Percentiles rank a stretch among this genome's conserved stretches.
Evolutionary conservation across 2,797 vertebrate species (phyloP).

Genomic region (Mus caroli): DNA sequence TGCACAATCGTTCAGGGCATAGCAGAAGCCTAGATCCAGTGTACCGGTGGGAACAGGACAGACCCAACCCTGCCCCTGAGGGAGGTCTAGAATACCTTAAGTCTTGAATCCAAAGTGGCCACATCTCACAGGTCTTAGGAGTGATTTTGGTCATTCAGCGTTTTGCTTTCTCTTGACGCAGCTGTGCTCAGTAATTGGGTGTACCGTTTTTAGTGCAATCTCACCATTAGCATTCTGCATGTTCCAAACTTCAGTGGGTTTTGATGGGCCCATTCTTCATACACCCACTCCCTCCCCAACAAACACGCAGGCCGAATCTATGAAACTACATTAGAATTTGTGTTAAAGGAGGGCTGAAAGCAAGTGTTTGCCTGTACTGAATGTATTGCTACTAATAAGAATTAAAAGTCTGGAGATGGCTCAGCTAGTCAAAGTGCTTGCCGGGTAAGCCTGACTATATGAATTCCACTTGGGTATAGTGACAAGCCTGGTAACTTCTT

Average conservation of each 20-base stretch:
- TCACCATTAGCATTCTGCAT: not conserved
- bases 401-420: not conserved
- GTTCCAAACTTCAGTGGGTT: not conserved
- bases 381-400: not conserved
- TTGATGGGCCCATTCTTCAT: not conserved
- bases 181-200: not conserved
- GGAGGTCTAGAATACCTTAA: not conserved
- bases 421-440: not conserved
- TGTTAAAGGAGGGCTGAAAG: not conserved
- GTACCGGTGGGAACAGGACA: rapidly evolving
- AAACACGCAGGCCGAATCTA: not conserved
- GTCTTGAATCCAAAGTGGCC: not conserved
- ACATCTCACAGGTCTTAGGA: not conserved
- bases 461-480: not conserved
- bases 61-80: rapidly evolving
- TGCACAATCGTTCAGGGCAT: not conserved
- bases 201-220: not conserved
- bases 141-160: not conserved
- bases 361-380: not conserved
- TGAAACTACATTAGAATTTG: not conserved
- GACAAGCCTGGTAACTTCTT: not conserved
- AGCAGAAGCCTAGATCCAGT: not conserved
- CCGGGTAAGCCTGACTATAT: no score
- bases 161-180: not conserved
- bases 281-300: not conserved